These are phyloP conservation scores for Spodoptera litura DNA, from an alignment of 1,140 invertebrate genomes.

Conservation along the genomic window DNA sequence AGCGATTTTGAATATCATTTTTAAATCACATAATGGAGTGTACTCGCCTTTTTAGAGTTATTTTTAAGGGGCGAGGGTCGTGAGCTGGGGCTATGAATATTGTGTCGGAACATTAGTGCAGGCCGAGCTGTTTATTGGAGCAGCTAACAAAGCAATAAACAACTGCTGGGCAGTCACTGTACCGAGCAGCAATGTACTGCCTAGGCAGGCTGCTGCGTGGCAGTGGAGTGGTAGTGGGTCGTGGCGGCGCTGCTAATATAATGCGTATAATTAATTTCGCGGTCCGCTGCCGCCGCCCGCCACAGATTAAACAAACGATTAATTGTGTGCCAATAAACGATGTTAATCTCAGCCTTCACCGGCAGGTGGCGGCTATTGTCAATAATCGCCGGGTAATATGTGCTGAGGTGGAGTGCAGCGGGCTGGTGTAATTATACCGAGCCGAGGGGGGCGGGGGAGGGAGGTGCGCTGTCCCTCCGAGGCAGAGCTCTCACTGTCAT, in stretches of 20 bases:
- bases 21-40: constrained; percentile 83
- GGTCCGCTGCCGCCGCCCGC: constrained; percentile 56
- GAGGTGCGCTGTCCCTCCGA: constrained; percentile 1
- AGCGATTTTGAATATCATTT: constrained; percentile 83
- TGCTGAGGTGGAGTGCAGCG: constrained; percentile 48
- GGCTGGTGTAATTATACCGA: constrained; percentile 52
- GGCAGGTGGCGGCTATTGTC: constrained; percentile 73
- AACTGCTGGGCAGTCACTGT: not conserved
- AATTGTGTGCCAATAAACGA: constrained; percentile 69
- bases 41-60: constrained; percentile 61
- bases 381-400: constrained; percentile 64
- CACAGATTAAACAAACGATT: constrained; percentile 76
- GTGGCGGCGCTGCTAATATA: constrained; percentile 49
- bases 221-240: too few species aligned
- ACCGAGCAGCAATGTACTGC: not conserved
- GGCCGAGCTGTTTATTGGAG: not conserved
- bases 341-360: constrained; percentile 77
- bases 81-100: constrained; percentile 34
- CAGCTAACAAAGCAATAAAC: not conserved
- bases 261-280: constrained; percentile 67
- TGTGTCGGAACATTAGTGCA: constrained; percentile 6
- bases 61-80: constrained; percentile 51
- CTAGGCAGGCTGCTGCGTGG: too few species aligned
- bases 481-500: constrained; percentile 52
- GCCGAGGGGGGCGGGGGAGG: not conserved